phyloP scores from a whole-genome alignment of 2,113 vertebrate genomes.

The Cyanoramphus novaezelandiae region DNA sequence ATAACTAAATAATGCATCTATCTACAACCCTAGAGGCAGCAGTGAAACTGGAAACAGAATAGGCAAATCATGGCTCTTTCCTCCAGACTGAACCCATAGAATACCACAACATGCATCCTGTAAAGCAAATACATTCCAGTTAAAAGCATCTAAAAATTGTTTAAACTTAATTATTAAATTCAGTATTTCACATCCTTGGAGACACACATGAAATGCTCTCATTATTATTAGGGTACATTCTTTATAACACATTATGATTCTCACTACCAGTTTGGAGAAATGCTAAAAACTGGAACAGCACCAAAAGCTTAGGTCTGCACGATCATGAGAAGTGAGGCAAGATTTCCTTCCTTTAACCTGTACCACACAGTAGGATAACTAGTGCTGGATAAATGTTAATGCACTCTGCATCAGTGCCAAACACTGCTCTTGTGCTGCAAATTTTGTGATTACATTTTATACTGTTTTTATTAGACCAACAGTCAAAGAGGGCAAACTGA shows the following conservation, averaged over 20 bases:
- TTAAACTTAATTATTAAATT: neutral
- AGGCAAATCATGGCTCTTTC: neutral
- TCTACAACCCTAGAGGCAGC: neutral
- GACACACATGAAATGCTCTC: neutral
- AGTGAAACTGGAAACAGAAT: neutral
- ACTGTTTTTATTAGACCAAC: neutral
- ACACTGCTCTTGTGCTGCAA: neutral
- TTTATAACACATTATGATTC: neutral
- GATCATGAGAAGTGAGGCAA: neutral
- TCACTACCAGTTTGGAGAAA: neutral
- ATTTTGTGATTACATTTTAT: neutral
- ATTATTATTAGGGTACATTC: neutral
- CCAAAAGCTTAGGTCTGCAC: neutral
- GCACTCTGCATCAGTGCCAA: neutral
- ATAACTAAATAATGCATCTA: neutral
- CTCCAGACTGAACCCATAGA: neutral
- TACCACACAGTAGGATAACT: neutral
- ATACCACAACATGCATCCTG: neutral
- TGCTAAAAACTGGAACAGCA: neutral
- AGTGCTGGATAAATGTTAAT: neutral
- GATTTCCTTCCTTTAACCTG: neutral
- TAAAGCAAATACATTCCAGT: neutral
- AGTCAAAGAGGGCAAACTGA: neutral
- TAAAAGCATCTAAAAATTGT: neutral
- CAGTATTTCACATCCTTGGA: neutral